A percentile compares a stretch with the other conserved stretches of the same genome.
These are phyloP conservation scores for Euwallacea similis DNA, from an alignment of 1,140 invertebrate genomes.

Conservation along the genomic window DNA sequence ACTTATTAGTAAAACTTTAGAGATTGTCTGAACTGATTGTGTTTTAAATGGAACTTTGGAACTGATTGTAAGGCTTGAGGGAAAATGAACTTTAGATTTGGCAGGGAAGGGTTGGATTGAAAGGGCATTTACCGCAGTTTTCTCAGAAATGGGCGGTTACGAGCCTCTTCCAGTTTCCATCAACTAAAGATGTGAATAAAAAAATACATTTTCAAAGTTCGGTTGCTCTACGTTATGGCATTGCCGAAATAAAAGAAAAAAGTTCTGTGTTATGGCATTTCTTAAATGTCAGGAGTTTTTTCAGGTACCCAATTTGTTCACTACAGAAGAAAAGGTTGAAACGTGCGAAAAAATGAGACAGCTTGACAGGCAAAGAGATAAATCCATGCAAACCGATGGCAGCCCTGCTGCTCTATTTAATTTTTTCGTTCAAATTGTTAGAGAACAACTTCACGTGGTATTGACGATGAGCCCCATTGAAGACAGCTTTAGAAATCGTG, in stretches of 20 bases:
- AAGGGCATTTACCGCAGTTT: no score
- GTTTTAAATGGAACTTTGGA: no score
- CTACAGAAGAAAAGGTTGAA: slow-evolving; percentile 86
- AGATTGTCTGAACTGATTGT: no score
- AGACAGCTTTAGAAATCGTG: slow-evolving; percentile 77
- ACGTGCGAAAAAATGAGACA: slow-evolving; percentile 93
- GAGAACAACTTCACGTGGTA: slow-evolving; percentile 91
- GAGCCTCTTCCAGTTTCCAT: no score
- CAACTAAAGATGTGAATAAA: no score
- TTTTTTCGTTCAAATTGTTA: slow-evolving; percentile 85
- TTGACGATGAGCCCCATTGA: slow-evolving; percentile 93
- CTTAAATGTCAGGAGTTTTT: not conserved
- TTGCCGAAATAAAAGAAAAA: not conserved
- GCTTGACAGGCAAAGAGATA: slow-evolving; percentile 88
- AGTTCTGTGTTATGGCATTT: no score
- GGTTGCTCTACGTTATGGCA: not conserved
- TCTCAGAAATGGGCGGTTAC: no score
- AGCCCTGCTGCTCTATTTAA: slow-evolving; percentile 89
- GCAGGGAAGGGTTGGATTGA: no score
- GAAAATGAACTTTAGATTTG: no score
- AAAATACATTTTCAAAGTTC: no score
- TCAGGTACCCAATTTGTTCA: slow-evolving; percentile 78
- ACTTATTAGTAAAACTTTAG: not conserved
- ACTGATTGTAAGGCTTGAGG: no score
- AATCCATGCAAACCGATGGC: slow-evolving; percentile 66